Evolutionary conservation across 2,888 invertebrate species (phyloP), one percentile per base, ranked within the genome.

Genomic region (Hypolimnas misippus): DNA sequence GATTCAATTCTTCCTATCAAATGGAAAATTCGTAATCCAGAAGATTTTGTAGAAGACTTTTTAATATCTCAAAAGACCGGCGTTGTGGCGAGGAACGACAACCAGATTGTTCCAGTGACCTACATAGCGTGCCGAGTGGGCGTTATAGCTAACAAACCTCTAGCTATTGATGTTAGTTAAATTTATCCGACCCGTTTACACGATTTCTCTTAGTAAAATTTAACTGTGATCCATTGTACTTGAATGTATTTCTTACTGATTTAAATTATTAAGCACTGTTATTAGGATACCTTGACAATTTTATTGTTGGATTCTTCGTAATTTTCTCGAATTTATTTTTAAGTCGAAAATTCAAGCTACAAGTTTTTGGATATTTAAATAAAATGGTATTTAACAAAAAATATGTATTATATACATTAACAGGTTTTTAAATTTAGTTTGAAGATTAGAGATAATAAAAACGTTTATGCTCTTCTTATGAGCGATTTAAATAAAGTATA

Each of bases 1-100:
- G 90, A 93, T 72, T 93, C 94, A 0, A 86, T 92, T 33, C 76
- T 94, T 51, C 84, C 93, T 12, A 77, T 94, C 50, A 87, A 87
- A 78, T 94, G 94, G 94, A 83, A 84, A 73, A 85, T 94, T 69
- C 76, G 80, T 38, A 89, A 90, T 67, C 67, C 82, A 0, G 73
- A 82, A 7, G 89, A 90, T 21, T 83, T 88, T 21, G 66, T 82
- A 5, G 87, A 89, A 68, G 87, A 92, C 69, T 93, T 93, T 69
- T 87, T 89, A 67, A 86, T 93, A 71, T 77, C 84, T 1, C 79
- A 85, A 57, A 83, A 81, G 4, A 77, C 81, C 7, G 93, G 93
- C 7, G 81, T 83, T 10, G 86, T 93, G 31, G 73, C 72, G 14
- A 81, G 93, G 61, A 76, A 87, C 67, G 90, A 91, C 25, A 87